Evolutionary conservation across 2,113 vertebrate genomes (phyloP).

Genomic region (Nycticebus coucang): DNA sequence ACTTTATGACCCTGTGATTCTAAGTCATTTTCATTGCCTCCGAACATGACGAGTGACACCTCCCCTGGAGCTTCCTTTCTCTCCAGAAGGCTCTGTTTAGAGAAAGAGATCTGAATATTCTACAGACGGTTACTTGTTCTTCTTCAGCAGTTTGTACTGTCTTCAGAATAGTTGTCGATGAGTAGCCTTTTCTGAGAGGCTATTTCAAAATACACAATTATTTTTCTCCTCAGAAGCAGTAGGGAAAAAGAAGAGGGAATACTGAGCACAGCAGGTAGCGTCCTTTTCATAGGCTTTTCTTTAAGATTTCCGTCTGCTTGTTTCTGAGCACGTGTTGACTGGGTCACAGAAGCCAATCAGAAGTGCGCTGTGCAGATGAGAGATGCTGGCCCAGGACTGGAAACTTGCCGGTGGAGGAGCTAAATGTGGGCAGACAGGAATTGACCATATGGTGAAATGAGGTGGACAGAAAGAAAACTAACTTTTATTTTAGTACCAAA

Average conservation of each 20-base stretch:
- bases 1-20: neutral
- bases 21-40: neutral
- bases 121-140: neutral
- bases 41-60: neutral
- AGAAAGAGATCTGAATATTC: neutral
- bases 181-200: conserved; percentile 23
- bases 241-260: conserved; percentile 4
- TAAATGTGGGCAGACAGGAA: conserved; percentile 3
- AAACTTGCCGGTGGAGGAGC: neutral
- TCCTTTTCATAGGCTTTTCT: neutral
- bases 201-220: conserved; percentile 39
- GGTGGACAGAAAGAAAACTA: conserved; percentile 34
- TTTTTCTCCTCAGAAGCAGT: conserved; percentile 33
- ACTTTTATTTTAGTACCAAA: conserved; percentile 72
- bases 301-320: neutral
- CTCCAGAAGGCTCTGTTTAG: neutral
- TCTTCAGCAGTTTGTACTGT: neutral
- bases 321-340: neutral
- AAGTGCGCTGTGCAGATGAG: neutral
- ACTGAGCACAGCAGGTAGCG: neutral
- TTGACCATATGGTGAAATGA: neutral
- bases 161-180: conserved; percentile 11
- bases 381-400: neutral
- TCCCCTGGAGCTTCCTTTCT: neutral
- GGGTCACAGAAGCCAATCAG: neutral